Evolutionary conservation across 2,888 invertebrate species (phyloP).

Genomic region (Rutpela maculata): DNA sequence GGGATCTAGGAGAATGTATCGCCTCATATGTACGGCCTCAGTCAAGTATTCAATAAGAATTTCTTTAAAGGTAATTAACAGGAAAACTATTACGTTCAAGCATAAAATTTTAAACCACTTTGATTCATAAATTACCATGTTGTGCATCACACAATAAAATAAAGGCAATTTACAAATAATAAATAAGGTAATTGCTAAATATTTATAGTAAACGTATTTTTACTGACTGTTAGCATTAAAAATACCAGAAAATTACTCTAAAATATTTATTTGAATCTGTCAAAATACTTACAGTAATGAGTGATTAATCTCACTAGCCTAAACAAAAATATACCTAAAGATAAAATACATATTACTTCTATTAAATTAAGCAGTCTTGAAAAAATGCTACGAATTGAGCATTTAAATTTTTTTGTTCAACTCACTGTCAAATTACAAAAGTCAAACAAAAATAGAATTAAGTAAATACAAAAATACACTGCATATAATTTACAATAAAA

Average conservation of each 20-base stretch:
- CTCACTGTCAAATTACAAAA: conserved; percentile 7
- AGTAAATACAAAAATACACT: conserved; percentile 18
- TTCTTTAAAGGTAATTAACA: too few species aligned
- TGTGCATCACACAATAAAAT: background rate
- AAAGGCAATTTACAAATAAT: background rate
- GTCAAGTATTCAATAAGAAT: too few species aligned
- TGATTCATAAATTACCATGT: background rate
- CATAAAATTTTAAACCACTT: background rate
- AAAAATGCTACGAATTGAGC: conserved; percentile 46
- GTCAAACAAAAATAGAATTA: conserved; percentile 11
- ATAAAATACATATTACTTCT: conserved; percentile 30
- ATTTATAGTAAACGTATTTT: background rate
- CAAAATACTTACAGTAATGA: conserved; percentile 43
- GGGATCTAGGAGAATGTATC: too few species aligned
- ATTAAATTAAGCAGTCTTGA: conserved; percentile 50
- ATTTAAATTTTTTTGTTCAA: conserved; percentile 24
- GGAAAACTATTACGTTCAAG: background rate
- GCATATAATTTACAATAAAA: conserved; percentile 17
- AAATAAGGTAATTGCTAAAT: background rate
- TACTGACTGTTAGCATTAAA: background rate
- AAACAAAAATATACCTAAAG: conserved; percentile 37
- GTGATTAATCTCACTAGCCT: conserved; percentile 39
- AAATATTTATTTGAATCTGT: conserved; percentile 42
- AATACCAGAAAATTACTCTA: conserved; percentile 32
- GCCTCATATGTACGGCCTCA: too few species aligned